Percentiles rank a stretch among this genome's conserved stretches.
Conservation (phyloP, 1,140 invertebrate species). For the Cotesia chilonis region DNA sequence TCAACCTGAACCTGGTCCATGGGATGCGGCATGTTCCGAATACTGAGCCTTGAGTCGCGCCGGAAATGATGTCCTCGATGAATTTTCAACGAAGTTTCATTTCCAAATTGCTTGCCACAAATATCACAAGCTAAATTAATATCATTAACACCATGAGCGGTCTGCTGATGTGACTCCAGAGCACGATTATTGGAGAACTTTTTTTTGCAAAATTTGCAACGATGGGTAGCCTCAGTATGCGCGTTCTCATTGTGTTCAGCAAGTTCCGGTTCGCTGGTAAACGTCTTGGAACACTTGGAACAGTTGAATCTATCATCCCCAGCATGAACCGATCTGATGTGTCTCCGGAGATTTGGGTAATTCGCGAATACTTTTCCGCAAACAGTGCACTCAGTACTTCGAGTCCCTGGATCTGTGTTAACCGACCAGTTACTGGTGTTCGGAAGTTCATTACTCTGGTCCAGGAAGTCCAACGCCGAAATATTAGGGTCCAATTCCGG, state of each 20-base stretch:
- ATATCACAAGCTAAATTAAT: conserved; percentile 67
- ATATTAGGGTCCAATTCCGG: conserved; percentile 45
- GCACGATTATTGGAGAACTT: conserved; percentile 54
- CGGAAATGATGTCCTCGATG: conserved; percentile 71
- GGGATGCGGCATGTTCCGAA: conserved; percentile 32
- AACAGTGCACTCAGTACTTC: conserved; percentile 66
- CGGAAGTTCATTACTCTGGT: conserved; percentile 41
- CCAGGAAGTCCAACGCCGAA: background rate
- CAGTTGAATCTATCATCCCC: conserved; percentile 63
- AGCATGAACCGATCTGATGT: conserved; percentile 68
- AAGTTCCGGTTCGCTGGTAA: conserved; percentile 49
- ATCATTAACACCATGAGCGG: conserved; percentile 46
- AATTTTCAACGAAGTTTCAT: conserved; percentile 65
- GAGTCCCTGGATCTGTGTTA: conserved; percentile 49
- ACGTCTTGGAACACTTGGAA: conserved; percentile 55
- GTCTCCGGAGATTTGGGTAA: conserved; percentile 60
- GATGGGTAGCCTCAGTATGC: conserved; percentile 36
- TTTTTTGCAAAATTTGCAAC: conserved; percentile 54
- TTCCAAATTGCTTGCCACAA: conserved; percentile 69
- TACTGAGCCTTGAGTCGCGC: conserved; percentile 56
- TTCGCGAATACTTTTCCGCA: conserved; percentile 70
- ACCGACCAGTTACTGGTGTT: conserved; percentile 40
- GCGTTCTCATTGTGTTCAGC: conserved; percentile 39
- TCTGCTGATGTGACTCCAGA: conserved; percentile 51
- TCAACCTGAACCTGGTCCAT: conserved; percentile 34